phyloP scores from a whole-genome alignment of 2,888 invertebrate species.

The Zele albiditarsus region DNA sequence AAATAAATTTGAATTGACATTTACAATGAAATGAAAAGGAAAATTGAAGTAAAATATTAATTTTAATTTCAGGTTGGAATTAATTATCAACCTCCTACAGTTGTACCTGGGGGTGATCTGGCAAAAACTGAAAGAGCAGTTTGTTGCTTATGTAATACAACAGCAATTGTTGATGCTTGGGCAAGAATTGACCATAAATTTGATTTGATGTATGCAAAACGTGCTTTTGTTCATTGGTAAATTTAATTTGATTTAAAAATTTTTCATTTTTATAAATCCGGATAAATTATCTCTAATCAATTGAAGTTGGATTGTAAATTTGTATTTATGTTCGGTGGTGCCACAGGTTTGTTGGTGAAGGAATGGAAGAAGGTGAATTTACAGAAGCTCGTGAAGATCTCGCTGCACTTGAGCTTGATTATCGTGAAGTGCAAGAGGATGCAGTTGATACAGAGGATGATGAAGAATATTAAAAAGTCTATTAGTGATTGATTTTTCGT shows the following conservation, averaged over 20 bases:
- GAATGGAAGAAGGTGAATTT: slow-evolving; percentile 65
- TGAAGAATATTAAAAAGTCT: slow-evolving; percentile 54
- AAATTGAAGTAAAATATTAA: neutral
- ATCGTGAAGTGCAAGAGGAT: slow-evolving; percentile 65
- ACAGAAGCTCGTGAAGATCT: slow-evolving; percentile 63
- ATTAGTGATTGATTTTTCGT: neutral
- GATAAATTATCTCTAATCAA: neutral
- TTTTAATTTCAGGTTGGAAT: slow-evolving; percentile 76
- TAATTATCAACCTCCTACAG: slow-evolving; percentile 88
- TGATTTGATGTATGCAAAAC: slow-evolving; percentile 63
- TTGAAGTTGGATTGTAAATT: no score
- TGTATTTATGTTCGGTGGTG: neutral
- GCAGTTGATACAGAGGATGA: slow-evolving; percentile 61
- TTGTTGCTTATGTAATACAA: slow-evolving; percentile 93
- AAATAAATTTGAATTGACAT: neutral
- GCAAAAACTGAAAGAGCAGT: slow-evolving; percentile 90
- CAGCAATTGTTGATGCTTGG: slow-evolving; percentile 65
- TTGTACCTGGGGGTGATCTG: slow-evolving; percentile 84
- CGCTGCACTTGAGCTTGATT: slow-evolving; percentile 64
- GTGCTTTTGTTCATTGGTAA: slow-evolving; percentile 65
- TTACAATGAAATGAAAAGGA: neutral
- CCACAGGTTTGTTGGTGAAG: slow-evolving; percentile 62
- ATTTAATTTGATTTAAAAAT: neutral
- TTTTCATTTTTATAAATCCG: neutral
- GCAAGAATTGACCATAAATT: slow-evolving; percentile 64